These are phyloP conservation scores for Pseudomyrmex pallidus DNA, from an alignment of 1,140 invertebrate species.

Conservation along the genomic window DNA sequence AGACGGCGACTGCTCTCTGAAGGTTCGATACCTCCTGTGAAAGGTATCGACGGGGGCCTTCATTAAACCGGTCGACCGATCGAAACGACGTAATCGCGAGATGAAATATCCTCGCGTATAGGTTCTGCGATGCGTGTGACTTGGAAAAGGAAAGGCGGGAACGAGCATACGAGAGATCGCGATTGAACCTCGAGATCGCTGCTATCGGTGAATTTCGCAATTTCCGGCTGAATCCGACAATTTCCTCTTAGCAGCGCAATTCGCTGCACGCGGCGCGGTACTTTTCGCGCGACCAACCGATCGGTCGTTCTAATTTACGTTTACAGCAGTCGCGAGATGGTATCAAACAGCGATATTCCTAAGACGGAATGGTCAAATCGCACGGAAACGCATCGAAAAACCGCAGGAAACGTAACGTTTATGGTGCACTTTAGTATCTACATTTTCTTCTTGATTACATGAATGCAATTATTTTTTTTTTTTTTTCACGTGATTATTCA, in stretches of 20 bases:
- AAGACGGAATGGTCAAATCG: background rate
- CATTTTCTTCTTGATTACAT: background rate
- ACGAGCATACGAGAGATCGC: slow-evolving; percentile 1
- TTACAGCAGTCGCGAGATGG: slow-evolving; percentile 3
- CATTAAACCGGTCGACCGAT: slow-evolving; percentile 34
- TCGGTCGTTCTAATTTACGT: slow-evolving; percentile 49
- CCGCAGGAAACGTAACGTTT: slow-evolving; percentile 1
- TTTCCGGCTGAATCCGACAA: slow-evolving; percentile 55
- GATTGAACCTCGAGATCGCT: slow-evolving; percentile 22
- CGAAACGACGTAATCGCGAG: slow-evolving; percentile 19
- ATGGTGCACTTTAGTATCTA: background rate
- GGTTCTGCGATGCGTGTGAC: slow-evolving; percentile 19
- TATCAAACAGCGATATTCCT: slow-evolving; percentile 23
- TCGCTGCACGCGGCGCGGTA: background rate
- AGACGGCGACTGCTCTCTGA: slow-evolving; percentile 31
- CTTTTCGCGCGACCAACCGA: slow-evolving; percentile 29
- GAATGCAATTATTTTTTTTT: background rate
- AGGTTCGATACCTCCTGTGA: slow-evolving; percentile 29
- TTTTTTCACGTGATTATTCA: background rate
- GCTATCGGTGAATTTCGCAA: slow-evolving; percentile 51
- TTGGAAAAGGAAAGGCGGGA: background rate
- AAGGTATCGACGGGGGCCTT: slow-evolving; percentile 19
- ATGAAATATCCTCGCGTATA: slow-evolving; percentile 18
- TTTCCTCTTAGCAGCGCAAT: slow-evolving; percentile 28
- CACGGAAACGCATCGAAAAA: background rate